These are phyloP conservation scores for Morpho deidamia DNA, from an alignment of 2,888 invertebrate genomes.

Conservation along the genomic window DNA sequence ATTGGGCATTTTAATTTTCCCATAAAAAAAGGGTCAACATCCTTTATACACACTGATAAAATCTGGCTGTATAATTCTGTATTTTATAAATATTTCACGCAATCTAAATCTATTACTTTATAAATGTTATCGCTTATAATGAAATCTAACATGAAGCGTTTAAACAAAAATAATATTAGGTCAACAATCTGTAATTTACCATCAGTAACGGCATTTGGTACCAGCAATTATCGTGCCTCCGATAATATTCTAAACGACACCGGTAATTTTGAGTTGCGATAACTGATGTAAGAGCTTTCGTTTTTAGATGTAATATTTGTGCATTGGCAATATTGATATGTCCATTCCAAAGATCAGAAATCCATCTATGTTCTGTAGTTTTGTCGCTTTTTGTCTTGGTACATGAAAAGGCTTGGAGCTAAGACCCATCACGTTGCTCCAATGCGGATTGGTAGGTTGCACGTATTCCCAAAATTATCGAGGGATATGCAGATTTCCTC, in stretches of 20 bases:
- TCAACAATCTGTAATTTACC: neutral
- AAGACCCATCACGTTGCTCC: too few relatives aligned
- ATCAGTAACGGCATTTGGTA: neutral
- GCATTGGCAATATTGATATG: neutral
- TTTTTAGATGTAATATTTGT: conserved; percentile 3
- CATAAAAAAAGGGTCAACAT: too few relatives aligned
- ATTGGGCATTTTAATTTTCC: too few relatives aligned
- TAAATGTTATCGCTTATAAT: neutral
- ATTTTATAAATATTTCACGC: neutral
- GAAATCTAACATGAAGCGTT: neutral
- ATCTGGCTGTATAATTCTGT: too few relatives aligned
- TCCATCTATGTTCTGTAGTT: neutral
- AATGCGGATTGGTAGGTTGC: too few relatives aligned
- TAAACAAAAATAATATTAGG: neutral
- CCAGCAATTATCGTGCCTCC: neutral
- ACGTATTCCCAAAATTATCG: too few relatives aligned
- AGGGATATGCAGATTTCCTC: too few relatives aligned
- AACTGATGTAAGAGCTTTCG: conserved; percentile 6
- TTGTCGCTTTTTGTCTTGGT: neutral
- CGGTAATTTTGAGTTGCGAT: conserved; percentile 3
- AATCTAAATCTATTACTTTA: neutral
- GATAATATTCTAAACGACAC: conserved; percentile 2
- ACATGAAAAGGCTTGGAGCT: too few relatives aligned
- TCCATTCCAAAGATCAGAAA: neutral
- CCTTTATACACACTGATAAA: too few relatives aligned